A percentile compares a stretch with the other conserved stretches of the same genome.
These are phyloP conservation scores for Aramus guarauna DNA, from an alignment of 2,113 vertebrate genomes.

Conservation along the genomic window DNA sequence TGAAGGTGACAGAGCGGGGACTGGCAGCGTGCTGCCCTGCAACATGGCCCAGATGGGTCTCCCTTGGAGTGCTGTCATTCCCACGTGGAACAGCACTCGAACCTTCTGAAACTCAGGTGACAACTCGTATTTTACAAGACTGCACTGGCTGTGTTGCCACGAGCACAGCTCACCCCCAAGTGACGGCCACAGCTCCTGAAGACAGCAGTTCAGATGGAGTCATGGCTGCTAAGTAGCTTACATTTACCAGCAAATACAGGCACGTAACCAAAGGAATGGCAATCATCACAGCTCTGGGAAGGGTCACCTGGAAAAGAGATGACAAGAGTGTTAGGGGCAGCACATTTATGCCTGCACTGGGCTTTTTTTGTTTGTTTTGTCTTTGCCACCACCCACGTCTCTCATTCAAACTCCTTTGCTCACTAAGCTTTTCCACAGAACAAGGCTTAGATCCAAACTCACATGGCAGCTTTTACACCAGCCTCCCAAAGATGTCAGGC, in stretches of 20 bases:
- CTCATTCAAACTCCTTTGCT: background rate
- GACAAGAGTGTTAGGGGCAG: background rate
- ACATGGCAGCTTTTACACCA: background rate
- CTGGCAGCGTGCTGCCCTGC: background rate
- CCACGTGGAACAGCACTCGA: background rate
- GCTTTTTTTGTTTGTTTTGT: background rate
- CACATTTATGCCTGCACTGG: background rate
- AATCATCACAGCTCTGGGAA: conserved; percentile 83
- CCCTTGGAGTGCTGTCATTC: background rate
- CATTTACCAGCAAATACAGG: conserved; percentile 85
- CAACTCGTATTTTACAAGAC: background rate
- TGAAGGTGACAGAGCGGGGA: background rate
- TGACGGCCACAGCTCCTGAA: conserved; percentile 83
- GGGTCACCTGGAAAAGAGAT: conserved; percentile 76
- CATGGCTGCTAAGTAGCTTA: conserved; percentile 89
- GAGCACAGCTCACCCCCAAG: conserved; percentile 80
- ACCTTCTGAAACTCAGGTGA: background rate
- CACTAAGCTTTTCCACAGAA: background rate
- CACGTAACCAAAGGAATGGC: conserved; percentile 85
- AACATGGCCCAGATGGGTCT: background rate
- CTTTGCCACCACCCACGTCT: background rate
- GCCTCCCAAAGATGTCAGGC: background rate
- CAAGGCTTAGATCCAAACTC: background rate
- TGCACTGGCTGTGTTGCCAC: background rate
- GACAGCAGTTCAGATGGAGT: conserved; percentile 81